Base-by-base conservation (phyloP, 2,888 invertebrate species). In the Melanargia galathea region DNA sequence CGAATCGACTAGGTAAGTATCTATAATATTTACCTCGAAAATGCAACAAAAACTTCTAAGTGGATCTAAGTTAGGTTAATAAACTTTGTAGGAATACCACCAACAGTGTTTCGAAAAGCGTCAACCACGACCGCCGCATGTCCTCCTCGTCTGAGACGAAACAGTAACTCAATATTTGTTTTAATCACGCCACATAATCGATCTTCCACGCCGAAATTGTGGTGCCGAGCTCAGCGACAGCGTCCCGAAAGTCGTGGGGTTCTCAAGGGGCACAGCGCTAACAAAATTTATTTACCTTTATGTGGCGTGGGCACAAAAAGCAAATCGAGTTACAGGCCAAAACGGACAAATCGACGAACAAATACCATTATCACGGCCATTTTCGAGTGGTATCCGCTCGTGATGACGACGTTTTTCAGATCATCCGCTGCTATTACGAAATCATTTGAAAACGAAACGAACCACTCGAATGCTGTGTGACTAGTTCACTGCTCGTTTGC, bases 331-430 rank as follows among this genome's bases (percentile, higher is more conserved):
- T 91, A 91, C 85, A 74, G 80, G 70, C 78, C 83, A 86, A 90
- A 91, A 89, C 86, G 89, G 88, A 90, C 81, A 88, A 91, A 91
- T 90, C 87, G 78, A 90, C 89, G 80, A 82, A 90, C 89, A 90
- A 90, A 91, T 80, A 88, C 82, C 79, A 89, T 90, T 90, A 90
- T 75, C 84, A 88, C 87, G 88, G 88, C 84, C 84, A 86, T 89
- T 88, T 89, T 82, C 80, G 82, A 84, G 74, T 81, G 84, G 82
- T 82, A 82, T 79, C 82, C 83, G 86, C 86, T 89, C 90, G 90
- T 90, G 90, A 90, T 85, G 84, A 76, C 74, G 70, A 73, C 70
- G 85, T 87, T 90, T 90, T 90, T 90, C 87, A 86, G 80, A 71
- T 67, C 74, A 64, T 61, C 65, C 69, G 64, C 70, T 62, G 60